phyloP scores from a whole-genome alignment of 2,113 vertebrate species.

The Corythornis madagascariensis region DNA sequence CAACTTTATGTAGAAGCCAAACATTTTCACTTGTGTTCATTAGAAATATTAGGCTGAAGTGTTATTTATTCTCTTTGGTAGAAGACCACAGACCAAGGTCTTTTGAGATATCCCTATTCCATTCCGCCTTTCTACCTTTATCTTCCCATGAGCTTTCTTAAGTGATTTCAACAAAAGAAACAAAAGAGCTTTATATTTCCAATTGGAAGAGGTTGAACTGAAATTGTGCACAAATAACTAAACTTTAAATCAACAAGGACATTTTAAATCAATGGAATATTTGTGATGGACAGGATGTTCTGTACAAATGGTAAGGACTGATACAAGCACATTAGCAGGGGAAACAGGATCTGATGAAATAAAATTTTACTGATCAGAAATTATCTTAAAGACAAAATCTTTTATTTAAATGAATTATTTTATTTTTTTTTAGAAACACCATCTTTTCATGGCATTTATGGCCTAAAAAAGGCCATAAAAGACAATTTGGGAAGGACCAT shows the following conservation, averaged over 20 bases:
- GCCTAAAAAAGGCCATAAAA: neutral
- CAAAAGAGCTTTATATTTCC: neutral
- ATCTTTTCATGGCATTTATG: no score
- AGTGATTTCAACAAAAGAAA: neutral
- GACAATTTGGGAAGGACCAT: neutral
- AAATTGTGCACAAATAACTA: neutral
- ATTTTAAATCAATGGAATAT: neutral
- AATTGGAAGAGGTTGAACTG: neutral
- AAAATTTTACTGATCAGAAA: neutral
- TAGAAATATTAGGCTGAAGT: neutral
- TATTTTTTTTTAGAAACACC: no score
- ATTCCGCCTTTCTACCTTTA: neutral
- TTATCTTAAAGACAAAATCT: neutral
- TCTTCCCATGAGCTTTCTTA: neutral
- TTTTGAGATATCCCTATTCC: neutral
- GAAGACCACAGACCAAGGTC: neutral
- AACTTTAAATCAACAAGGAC: neutral
- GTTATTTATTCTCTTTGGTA: neutral
- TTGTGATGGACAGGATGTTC: neutral
- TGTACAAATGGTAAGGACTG: neutral
- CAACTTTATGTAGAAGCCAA: neutral
- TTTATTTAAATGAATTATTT: neutral
- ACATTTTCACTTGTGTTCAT: neutral
- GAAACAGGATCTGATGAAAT: neutral
- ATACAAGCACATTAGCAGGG: neutral